phyloP scores from a whole-genome alignment of 2,113 vertebrate species.

The Nyctibius bracteatus region DNA sequence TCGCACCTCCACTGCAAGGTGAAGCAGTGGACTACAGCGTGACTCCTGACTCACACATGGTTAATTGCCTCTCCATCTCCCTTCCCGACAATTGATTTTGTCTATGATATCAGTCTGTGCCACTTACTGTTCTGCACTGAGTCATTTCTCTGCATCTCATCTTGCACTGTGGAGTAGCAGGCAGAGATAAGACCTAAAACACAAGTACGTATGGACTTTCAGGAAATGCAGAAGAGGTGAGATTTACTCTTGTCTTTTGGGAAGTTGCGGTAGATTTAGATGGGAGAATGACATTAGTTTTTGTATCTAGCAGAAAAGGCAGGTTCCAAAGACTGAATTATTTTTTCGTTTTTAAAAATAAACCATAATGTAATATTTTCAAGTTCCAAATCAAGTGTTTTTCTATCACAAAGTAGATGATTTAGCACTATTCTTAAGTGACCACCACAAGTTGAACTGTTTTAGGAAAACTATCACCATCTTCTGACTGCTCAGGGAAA shows the following conservation, averaged over 20 bases:
- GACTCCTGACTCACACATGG: not conserved
- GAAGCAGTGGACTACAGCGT: not conserved
- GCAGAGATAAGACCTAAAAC: not conserved
- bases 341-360: not conserved
- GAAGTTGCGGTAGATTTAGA: not conserved
- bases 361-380: not conserved
- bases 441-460: not conserved
- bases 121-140: not conserved
- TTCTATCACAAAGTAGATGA: not conserved
- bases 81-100: not conserved
- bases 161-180: not conserved
- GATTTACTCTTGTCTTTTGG: not conserved
- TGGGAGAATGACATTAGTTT: not conserved
- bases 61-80: not conserved
- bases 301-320: not conserved
- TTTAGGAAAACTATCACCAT: not conserved
- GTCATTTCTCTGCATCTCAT: not conserved
- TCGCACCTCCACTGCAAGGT: not conserved
- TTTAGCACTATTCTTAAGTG: not conserved
- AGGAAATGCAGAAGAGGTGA: not conserved
- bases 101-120: fast-evolving
- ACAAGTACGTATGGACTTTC: not conserved
- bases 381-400: not conserved
- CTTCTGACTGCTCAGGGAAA: slow-evolving; percentile 15
- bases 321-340: not conserved